Base-by-base conservation (phyloP, 2,888 invertebrate genomes). In the Diachrysia chrysitis region DNA sequence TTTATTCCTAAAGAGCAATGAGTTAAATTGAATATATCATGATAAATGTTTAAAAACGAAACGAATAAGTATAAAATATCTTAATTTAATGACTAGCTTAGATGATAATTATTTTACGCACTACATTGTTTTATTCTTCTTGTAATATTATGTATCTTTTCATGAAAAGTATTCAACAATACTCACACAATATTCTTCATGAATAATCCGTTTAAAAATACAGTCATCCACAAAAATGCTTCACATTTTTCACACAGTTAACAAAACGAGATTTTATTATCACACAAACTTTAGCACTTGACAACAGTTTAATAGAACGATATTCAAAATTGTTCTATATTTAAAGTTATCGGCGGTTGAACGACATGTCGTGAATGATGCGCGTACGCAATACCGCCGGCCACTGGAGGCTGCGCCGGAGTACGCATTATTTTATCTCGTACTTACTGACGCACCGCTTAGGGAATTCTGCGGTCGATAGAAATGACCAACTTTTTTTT, bases 401-500 rank as follows among this genome's bases (percentile, higher is more conserved):
- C 72, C 66, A 90, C 88, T 88, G 90, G 84, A 88, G 83, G 85
- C 85, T 85, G 86, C 83, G 75, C 73, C 66, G 80, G 84, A 86
- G 80, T 83, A 83, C 84, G 83, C 84, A 85, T 85, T 84, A 83
- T 87, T 88, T 88, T 90, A 90, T 89, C 88, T 86, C 73, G 55
- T 61, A 73, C 54, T 42, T 32, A 62, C 80, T 82, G 80, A 76
- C 82, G 79, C 82, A 82, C 51, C 64, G 65, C 19, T 60, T 78
- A 82, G 81, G 69, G 82, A 81, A 63, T 66, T 63, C 64, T 71
- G 77, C 32, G 76, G 71, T 82, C 79, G 79, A 81, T 82, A 81
- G 69, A 79, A 64, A 73, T 71, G 51, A 51, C 66, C n/a, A n/a
- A n/a, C n/a, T 64, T 12, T 62, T 59, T 70, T 73, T 69, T 67